A percentile compares a stretch with the other conserved stretches of the same genome.
Evolutionary conservation across 2,797 vertebrate genomes (phyloP).

Genomic region (Babyrousa celebensis): DNA sequence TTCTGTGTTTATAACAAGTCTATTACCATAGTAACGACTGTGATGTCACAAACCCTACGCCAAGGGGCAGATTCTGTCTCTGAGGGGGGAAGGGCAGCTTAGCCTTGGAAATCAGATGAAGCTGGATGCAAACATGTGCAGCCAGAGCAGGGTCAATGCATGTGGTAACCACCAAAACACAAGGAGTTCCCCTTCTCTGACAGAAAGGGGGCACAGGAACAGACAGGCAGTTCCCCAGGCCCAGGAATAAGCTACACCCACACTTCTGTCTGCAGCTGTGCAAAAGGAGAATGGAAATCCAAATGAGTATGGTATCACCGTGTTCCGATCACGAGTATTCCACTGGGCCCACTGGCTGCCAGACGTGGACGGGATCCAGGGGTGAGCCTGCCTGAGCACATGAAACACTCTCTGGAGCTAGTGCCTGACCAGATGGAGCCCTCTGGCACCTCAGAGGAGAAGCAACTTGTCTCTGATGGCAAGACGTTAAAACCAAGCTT

Average conservation of each 20-base stretch:
- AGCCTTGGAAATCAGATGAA: conserved; percentile 62
- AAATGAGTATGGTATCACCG: conserved; percentile 59
- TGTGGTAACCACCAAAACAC: background rate
- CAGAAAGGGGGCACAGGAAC: background rate
- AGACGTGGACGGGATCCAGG: conserved; percentile 33
- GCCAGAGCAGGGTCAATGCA: conserved; percentile 50
- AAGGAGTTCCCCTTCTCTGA: conserved; percentile 30
- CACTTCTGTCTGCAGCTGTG: conserved; percentile 74
- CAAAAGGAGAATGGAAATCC: conserved; percentile 71
- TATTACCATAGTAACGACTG: conserved; percentile 80
- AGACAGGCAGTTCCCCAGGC: conserved; percentile 44
- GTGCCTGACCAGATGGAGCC: background rate
- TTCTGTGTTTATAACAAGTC: conserved; percentile 87
- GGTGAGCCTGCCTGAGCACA: background rate
- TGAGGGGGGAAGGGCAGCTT: conserved; percentile 78
- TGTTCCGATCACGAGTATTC: conserved; percentile 77
- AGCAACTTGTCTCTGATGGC: background rate
- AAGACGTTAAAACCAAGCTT: conserved; percentile 15
- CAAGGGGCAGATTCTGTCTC: conserved; percentile 86
- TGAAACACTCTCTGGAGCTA: background rate
- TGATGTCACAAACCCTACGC: conserved; percentile 87
- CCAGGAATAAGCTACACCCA: conserved; percentile 73
- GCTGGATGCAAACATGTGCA: background rate
- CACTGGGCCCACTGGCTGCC: conserved; percentile 74
- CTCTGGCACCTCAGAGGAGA: background rate